A percentile compares a stretch with the other conserved stretches of the same genome.
phyloP scores from a whole-genome alignment of 1,140 invertebrate species.

The Euura lappo region DNA sequence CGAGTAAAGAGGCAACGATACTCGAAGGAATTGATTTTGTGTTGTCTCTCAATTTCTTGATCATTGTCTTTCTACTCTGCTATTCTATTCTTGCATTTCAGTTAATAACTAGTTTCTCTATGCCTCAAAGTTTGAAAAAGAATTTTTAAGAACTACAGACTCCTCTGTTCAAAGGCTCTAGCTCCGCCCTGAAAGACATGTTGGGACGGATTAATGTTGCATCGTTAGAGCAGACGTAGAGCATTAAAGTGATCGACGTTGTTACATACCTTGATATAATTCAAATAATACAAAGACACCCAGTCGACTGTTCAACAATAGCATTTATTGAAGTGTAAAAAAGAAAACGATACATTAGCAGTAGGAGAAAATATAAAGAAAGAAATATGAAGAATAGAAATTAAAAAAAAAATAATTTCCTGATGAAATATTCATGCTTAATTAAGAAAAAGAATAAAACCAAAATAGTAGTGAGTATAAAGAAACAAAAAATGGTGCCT shows the following conservation, averaged over 20 bases:
- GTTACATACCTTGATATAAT: too few relatives aligned
- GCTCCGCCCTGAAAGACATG: too few relatives aligned
- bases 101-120: background rate
- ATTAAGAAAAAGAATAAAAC: too few relatives aligned
- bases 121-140: too few relatives aligned
- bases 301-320: background rate
- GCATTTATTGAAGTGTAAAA: background rate
- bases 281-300: constrained; percentile 5
- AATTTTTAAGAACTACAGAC: too few relatives aligned
- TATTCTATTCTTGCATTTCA: background rate
- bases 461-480: too few relatives aligned
- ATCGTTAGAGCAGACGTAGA: too few relatives aligned
- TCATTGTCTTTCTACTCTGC: background rate
- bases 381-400: background rate
- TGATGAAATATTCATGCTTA: background rate
- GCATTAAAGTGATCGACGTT: too few relatives aligned
- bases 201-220: too few relatives aligned
- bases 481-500: too few relatives aligned
- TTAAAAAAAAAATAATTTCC: background rate
- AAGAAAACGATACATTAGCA: background rate
- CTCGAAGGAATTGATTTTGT: constrained; percentile 14
- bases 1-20: constrained; percentile 23
- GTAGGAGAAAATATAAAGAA: background rate
- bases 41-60: background rate
- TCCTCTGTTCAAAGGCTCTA: too few relatives aligned